Base-by-base conservation (phyloP, 2,888 invertebrate genomes). In the Diplolepis rosae region DNA sequence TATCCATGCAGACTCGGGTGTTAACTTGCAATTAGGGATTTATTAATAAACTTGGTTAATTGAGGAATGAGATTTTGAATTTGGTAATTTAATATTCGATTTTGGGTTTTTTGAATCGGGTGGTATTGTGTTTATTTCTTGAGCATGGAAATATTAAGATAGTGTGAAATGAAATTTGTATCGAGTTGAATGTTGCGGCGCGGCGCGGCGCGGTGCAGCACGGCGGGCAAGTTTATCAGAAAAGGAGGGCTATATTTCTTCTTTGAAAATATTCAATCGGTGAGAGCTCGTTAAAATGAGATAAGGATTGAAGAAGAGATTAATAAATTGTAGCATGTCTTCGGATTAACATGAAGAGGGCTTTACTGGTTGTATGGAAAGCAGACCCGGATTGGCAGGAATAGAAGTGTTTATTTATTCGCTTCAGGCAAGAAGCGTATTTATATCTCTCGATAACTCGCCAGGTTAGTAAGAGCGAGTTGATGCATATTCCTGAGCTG, bases 201-300 rank as follows among this genome's bases (percentile, higher is more conserved):
- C n/a, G n/a, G n/a, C n/a, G n/a, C n/a, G n/a, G n/a, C n/a, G n/a
- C n/a, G 30, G 50, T 54, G 39, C 48, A 65, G 48, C 65, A 65
- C 54, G 56, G 68, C 27, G 73, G 68, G 73, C 65, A 50, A 15
- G 18, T 18, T 45, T 45, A 18, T 15, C 1, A 4, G 18, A 39
- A 1, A 39, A 39, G n/a, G n/a, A 39, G 39, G 39, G n/a, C 13
- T 39, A n/a, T n/a, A 39, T 1, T n/a, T 39, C 39, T 5, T 1
- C 39, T 39, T 39, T 39, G 2, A 7, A 45, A 45, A 45, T 18
- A 18, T 18, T 18, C 18, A 9, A 18, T 5, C n/a, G n/a, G 13
- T n/a, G n/a, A n/a, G n/a, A 15, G 27, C 24, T 28, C n/a, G 27
- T 1, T n/a, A 3, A 13, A 52, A 3, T 24, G 11, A 52, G 52